phyloP scores from a whole-genome alignment of 2,888 invertebrate species.

The Junonia oenone region DNA sequence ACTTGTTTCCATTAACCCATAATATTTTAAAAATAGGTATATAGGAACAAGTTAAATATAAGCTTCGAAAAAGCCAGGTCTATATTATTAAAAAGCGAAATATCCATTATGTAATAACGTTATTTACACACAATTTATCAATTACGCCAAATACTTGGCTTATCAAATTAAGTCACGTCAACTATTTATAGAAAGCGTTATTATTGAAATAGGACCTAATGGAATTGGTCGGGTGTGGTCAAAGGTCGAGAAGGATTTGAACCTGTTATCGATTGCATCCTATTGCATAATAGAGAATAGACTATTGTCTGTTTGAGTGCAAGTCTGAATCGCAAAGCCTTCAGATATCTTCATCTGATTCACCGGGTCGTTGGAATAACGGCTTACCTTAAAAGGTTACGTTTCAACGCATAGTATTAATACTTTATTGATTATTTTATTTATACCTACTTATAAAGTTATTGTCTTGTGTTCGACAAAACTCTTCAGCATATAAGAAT shows the following conservation, averaged over 20 bases:
- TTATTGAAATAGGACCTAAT: constrained; percentile 4
- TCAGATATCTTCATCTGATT: not conserved
- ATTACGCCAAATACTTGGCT: not conserved
- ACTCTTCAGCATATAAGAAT: constrained; percentile 3
- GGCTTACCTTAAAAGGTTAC: constrained; percentile 6
- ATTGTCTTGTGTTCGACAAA: constrained; percentile 3
- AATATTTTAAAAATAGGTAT: no score
- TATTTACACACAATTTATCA: no score
- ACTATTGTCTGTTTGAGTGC: not conserved
- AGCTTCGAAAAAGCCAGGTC: no score
- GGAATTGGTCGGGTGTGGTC: constrained; percentile 13
- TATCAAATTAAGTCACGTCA: not conserved
- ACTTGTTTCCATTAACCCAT: no score
- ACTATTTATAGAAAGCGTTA: not conserved
- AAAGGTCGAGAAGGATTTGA: constrained; percentile 6
- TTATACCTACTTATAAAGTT: not conserved
- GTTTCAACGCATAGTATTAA: not conserved
- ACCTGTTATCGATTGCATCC: constrained; percentile 10
- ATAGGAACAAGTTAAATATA: no score
- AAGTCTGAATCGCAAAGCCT: not conserved
- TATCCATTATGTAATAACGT: no score
- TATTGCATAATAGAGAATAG: no score
- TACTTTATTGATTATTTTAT: constrained; percentile 13
- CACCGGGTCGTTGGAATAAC: not conserved
- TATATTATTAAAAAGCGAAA: not conserved